Evolutionary conservation across 2,888 invertebrate genomes (phyloP).

Genomic region (Catocala sponsa): DNA sequence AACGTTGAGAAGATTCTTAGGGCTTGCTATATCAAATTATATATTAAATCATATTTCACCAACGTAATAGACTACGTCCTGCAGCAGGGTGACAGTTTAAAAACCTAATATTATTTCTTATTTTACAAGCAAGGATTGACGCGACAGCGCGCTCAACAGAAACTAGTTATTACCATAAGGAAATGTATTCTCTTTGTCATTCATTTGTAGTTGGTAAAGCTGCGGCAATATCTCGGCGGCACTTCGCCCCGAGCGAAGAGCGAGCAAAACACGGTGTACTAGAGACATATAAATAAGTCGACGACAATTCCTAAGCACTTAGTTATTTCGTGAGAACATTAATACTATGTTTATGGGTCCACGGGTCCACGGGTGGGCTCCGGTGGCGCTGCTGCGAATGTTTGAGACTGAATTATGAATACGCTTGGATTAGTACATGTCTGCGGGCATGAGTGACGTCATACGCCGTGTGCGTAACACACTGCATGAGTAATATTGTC

Average conservation of each 20-base stretch:
- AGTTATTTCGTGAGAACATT: slow-evolving; percentile 47
- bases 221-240: slow-evolving; percentile 20
- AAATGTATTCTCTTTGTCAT: slow-evolving; percentile 51
- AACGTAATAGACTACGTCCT: too few relatives aligned
- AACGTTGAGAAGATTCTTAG: too few relatives aligned
- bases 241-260: slow-evolving; percentile 24
- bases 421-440: slow-evolving; percentile 29
- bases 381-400: slow-evolving; percentile 23
- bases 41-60: too few relatives aligned
- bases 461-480: slow-evolving; percentile 13
- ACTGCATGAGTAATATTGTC: slow-evolving; percentile 33
- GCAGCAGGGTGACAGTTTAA: too few relatives aligned
- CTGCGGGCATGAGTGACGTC: slow-evolving; percentile 24
- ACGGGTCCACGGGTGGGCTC: slow-evolving; percentile 39
- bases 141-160: background rate
- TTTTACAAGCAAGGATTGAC: too few relatives aligned
- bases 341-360: slow-evolving; percentile 45
- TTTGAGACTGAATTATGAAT: slow-evolving; percentile 40
- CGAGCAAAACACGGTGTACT: slow-evolving; percentile 33
- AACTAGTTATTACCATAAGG: slow-evolving; percentile 40
- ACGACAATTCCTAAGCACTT: slow-evolving; percentile 38
- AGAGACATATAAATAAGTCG: slow-evolving; percentile 40
- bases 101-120: too few relatives aligned
- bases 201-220: slow-evolving; percentile 40
- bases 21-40: too few relatives aligned